Evolutionary conservation across 2,888 invertebrate species (phyloP).

Genomic region (Leptarthrus brevirostris): DNA sequence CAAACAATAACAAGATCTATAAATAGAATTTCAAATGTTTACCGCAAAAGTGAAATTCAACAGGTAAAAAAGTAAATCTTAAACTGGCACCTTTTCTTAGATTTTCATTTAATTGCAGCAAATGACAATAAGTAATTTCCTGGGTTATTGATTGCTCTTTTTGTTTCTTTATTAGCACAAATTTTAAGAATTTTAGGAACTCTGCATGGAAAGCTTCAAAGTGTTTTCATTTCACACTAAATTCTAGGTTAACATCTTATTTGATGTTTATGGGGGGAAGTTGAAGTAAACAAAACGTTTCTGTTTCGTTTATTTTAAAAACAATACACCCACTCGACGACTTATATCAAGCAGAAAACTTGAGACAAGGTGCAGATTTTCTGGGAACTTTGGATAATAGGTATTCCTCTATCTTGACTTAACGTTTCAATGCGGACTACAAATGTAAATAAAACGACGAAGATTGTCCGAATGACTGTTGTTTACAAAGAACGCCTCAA

Average conservation of each 20-base stretch:
- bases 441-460: neutral
- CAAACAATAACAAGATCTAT: too few relatives aligned
- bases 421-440: neutral
- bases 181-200: neutral
- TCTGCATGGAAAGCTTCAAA: slow-evolving; percentile 6
- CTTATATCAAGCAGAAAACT: neutral
- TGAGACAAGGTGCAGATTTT: neutral
- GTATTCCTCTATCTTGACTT: neutral
- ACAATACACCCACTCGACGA: neutral
- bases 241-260: neutral
- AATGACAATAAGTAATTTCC: too few relatives aligned
- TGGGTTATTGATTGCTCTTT: neutral
- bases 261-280: neutral
- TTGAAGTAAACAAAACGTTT: neutral
- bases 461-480: neutral
- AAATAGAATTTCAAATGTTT: too few relatives aligned
- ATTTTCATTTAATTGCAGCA: too few relatives aligned
- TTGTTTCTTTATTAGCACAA: neutral
- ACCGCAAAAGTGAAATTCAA: too few relatives aligned
- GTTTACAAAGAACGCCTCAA: neutral
- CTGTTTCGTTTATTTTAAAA: neutral
- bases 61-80: too few relatives aligned
- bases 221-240: neutral
- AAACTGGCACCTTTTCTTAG: too few relatives aligned
- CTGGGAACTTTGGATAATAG: neutral